Evolutionary conservation across 2,888 invertebrate genomes (phyloP).

Genomic region (Cheilosia variabilis): DNA sequence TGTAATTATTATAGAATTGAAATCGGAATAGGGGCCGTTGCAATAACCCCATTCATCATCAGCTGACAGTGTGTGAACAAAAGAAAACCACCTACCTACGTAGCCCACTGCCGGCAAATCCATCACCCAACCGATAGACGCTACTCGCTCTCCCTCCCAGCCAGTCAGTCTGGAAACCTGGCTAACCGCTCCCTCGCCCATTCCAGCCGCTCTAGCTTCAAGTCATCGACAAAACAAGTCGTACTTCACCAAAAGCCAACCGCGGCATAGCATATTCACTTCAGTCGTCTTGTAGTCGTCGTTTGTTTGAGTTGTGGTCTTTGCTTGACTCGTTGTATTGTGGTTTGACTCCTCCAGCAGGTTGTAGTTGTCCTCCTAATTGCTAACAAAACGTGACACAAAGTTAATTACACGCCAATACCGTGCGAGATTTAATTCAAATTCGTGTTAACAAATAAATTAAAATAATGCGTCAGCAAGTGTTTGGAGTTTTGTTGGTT

Average conservation of each 20-base stretch:
- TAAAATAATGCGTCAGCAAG: constrained; percentile 76
- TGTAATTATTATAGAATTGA: neutral
- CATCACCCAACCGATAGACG: constrained; percentile 3
- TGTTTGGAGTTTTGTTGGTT: constrained; percentile 78
- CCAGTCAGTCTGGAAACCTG: constrained; percentile 28
- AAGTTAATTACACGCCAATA: constrained; percentile 8
- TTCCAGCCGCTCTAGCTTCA: constrained; percentile 33
- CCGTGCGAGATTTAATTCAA: constrained; percentile 27
- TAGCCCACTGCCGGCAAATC: neutral
- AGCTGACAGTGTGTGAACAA: constrained; percentile 38
- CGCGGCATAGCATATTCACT: constrained; percentile 41
- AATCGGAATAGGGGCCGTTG: too few relatives aligned
- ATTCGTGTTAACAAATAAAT: constrained; percentile 9
- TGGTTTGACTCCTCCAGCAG: neutral
- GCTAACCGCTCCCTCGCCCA: constrained; percentile 4
- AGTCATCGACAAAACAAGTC: constrained; percentile 65
- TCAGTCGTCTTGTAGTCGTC: constrained; percentile 59
- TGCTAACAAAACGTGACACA: neutral
- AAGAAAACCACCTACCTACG: neutral
- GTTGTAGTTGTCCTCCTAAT: constrained; percentile 1
- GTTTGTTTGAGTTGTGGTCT: constrained; percentile 56
- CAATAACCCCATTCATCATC: constrained; percentile 4
- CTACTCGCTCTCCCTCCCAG: neutral
- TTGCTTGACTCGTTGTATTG: neutral
- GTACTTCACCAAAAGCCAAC: constrained; percentile 54